These are phyloP conservation scores for Sorex fumeus DNA, from an alignment of 2,113 vertebrate species.

Conservation along the genomic window DNA sequence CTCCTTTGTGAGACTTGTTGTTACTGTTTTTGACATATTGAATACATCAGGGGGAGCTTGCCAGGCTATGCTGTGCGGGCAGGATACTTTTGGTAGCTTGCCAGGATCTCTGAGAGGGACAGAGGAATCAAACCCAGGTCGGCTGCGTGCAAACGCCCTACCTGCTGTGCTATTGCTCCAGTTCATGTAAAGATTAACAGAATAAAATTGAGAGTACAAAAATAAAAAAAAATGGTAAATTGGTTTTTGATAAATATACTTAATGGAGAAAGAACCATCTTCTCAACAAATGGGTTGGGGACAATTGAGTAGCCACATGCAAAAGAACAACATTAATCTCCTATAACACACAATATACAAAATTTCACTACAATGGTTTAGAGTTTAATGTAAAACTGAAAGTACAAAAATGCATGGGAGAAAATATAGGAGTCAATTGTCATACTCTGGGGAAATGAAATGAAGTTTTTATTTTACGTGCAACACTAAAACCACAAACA, in stretches of 20 bases:
- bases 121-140: too few relatives aligned
- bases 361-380: slow-evolving; percentile 35
- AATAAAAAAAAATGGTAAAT: background rate
- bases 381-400: background rate
- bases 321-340: background rate
- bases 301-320: background rate
- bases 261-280: background rate
- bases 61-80: too few relatives aligned
- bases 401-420: background rate
- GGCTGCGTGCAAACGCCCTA: too few relatives aligned
- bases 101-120: too few relatives aligned
- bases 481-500: slow-evolving; percentile 7
- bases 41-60: too few relatives aligned
- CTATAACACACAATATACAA: background rate
- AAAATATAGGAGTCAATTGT: slow-evolving; percentile 21
- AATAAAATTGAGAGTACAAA: slow-evolving; percentile 6
- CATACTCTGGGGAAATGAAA: background rate
- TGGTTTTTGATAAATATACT: slow-evolving; percentile 52
- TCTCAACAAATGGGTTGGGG: background rate
- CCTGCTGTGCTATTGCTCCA: too few relatives aligned
- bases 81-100: too few relatives aligned
- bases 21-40: too few relatives aligned
- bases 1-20: too few relatives aligned
- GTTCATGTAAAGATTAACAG: background rate
- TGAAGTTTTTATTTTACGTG: background rate